These are phyloP conservation scores for Brachionichthys hirsutus DNA, from an alignment of 2,113 vertebrate genomes.

Conservation along the genomic window DNA sequence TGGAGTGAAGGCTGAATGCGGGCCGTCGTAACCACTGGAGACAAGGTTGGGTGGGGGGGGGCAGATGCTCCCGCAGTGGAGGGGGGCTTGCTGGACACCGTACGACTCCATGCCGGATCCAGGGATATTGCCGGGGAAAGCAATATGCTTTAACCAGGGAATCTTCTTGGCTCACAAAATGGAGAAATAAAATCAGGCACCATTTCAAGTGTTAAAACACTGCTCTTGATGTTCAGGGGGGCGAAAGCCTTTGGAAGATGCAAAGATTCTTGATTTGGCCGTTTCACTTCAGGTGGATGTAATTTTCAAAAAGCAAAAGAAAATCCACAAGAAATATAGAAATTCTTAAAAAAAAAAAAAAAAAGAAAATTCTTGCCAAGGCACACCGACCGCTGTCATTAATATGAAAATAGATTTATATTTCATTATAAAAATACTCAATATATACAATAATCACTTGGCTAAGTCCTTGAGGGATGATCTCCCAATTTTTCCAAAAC, in stretches of 20 bases:
- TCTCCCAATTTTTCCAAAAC: conserved; percentile 59
- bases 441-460: conserved; percentile 71
- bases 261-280: conserved; percentile 43
- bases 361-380: conserved; percentile 55
- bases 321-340: conserved; percentile 59
- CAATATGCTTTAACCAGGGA: conserved; percentile 34
- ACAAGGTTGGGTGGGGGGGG: conserved; percentile 8
- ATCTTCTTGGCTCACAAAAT: conserved; percentile 53
- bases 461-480: conserved; percentile 67
- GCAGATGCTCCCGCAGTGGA: conserved; percentile 34
- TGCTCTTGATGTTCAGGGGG: conserved; percentile 2
- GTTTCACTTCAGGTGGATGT: conserved; percentile 44
- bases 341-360: conserved; percentile 46
- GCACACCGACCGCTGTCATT: conserved; percentile 71
- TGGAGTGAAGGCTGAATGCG: conserved; percentile 39
- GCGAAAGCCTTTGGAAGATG: conserved; percentile 38
- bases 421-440: conserved; percentile 74
- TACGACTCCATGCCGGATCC: conserved; percentile 33
- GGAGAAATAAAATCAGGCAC: conserved; percentile 34
- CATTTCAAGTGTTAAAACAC: conserved; percentile 34
- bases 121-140: conserved; percentile 20
- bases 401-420: conserved; percentile 72
- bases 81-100: conserved; percentile 34
- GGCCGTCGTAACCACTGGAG: conserved; percentile 34
- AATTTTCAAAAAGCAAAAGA: conserved; percentile 51